phyloP scores from a whole-genome alignment of 2,797 vertebrate species.

The Gymnopithys bicolor region DNA sequence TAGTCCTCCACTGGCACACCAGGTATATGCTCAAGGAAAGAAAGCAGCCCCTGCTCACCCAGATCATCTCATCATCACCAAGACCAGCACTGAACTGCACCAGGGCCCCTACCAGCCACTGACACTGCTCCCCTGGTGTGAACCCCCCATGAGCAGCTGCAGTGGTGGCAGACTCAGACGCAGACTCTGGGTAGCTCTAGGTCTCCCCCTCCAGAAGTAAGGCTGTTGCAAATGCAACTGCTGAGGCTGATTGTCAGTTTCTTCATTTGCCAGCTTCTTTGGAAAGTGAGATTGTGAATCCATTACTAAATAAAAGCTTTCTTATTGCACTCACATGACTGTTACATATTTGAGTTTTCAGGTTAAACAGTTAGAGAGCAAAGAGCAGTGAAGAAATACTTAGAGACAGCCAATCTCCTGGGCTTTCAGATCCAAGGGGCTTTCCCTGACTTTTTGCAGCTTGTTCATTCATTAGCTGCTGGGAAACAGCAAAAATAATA shows the following conservation, averaged over 20 bases:
- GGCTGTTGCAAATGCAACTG: neutral
- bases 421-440: neutral
- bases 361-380: neutral
- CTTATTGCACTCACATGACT: neutral
- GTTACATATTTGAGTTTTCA: neutral
- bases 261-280: neutral
- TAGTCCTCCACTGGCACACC: neutral
- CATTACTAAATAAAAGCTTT: neutral
- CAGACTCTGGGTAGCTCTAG: neutral
- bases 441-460: neutral
- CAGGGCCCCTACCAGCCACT: neutral
- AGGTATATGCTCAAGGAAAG: neutral
- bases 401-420: neutral
- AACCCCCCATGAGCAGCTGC: neutral
- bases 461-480: neutral
- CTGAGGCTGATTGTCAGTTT: neutral
- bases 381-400: neutral
- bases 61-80: neutral
- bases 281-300: neutral
- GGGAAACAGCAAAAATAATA: neutral
- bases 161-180: fast-evolving
- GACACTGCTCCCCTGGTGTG: fast-evolving
- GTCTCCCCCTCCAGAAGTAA: neutral
- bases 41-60: neutral
- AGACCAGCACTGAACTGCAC: neutral